Evolutionary conservation across 2,113 vertebrate species (phyloP), one percentile per base, ranked within the genome.

Genomic region (Cygnus atratus): DNA sequence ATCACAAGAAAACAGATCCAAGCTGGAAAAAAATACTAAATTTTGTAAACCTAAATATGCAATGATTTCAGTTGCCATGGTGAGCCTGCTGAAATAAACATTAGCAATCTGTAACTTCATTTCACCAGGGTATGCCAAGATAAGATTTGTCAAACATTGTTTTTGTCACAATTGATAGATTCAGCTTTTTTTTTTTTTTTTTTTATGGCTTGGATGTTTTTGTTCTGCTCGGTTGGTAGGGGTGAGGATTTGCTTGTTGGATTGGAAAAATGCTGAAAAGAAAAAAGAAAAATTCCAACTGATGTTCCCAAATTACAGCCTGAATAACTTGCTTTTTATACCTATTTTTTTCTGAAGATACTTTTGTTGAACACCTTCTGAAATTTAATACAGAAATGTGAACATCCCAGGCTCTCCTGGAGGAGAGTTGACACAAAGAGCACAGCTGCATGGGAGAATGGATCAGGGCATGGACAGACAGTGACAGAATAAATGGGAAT

Each of bases 51-150:
- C 65, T 78, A 84, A 86, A 93, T 86, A 84, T 71, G 48, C 67
- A 75, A 6, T 73, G 68, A 96, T 92, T 95, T 72, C 65, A 41
- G 97, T 98, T 97, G 87, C 93, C 84, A 94, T 96, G 83, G 96
- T 96, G 94, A 98, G 67, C 41, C 19, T 95, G 55, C 84, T 76
- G 94, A 91, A 96, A 76, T 76, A 74, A 96, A 91, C 82, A 67
- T 85, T 46, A 86, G 70, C 77, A 84, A 44, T 94, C 67, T 95
- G 66, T 76, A 87, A 57, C 54, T 95, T 86, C 85, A 41, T 91
- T 96, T 92, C 91, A 91, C 44, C 46, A 50, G 81, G n/a, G 66
- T 83, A 84, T 95, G 41, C 85, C 35, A 28, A 74, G 75, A 92
- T 83, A 92, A 92, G 94, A 93, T 70, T 39, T 54, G 63, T 90